Evolutionary conservation across 1,140 invertebrate species (phyloP).

Genomic region (Phortica variegata): DNA sequence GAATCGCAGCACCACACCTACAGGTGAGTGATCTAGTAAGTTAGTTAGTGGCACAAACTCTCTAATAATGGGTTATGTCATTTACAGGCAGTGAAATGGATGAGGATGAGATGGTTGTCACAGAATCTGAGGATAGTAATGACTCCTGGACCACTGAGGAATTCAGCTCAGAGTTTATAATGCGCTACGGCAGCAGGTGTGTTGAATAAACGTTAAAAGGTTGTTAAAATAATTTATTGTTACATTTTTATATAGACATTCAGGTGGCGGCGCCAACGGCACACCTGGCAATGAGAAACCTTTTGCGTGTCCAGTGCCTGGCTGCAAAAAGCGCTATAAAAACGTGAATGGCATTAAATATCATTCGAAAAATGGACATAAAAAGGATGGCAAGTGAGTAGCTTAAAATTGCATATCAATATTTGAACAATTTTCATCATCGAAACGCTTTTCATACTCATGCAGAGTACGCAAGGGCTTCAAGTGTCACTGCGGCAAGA

Average conservation of each 20-base stretch:
- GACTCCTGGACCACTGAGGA: slow-evolving; percentile 80
- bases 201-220: slow-evolving; percentile 2
- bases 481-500: slow-evolving; percentile 81
- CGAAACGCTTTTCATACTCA: slow-evolving; percentile 12
- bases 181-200: slow-evolving; percentile 73
- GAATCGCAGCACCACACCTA: slow-evolving; percentile 63
- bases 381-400: slow-evolving; percentile 76
- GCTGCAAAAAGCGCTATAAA: slow-evolving; percentile 84
- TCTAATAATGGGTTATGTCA: not conserved
- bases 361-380: slow-evolving; percentile 82
- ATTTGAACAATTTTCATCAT: not conserved
- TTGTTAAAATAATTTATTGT: too few species aligned
- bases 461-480: slow-evolving; percentile 72
- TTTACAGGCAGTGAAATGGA: slow-evolving; percentile 66
- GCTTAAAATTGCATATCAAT: not conserved
- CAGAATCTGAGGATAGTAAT: slow-evolving; percentile 73
- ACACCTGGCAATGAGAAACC: slow-evolving; percentile 68
- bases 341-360: slow-evolving; percentile 88
- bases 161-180: slow-evolving; percentile 74
- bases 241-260: slow-evolving; percentile 36
- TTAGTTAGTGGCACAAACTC: slow-evolving; percentile 10
- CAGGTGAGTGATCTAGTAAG: slow-evolving; percentile 56
- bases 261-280: slow-evolving; percentile 51
- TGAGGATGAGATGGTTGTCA: slow-evolving; percentile 66
- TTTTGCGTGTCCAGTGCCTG: slow-evolving; percentile 77